phyloP scores from a whole-genome alignment of 2,113 vertebrate genomes.

The Parotia lawesii region DNA sequence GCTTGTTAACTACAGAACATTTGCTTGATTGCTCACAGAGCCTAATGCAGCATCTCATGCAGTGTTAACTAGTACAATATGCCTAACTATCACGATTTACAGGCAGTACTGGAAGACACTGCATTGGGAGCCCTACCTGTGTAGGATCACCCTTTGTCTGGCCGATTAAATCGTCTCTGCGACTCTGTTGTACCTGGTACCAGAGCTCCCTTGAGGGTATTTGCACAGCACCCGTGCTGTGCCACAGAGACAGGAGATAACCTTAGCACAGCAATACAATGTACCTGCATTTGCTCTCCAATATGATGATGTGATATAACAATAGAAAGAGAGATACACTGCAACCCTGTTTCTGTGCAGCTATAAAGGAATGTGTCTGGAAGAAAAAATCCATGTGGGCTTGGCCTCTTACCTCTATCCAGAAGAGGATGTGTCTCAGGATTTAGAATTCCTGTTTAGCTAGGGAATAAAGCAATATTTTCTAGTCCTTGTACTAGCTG shows the following conservation, averaged over 20 bases:
- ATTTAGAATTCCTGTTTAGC: not conserved
- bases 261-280: not conserved
- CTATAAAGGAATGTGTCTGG: not conserved
- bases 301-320: not conserved
- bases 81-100: not conserved
- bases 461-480: not conserved
- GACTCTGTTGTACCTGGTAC: not conserved
- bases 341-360: not conserved
- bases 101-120: not conserved
- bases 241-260: fast-evolving
- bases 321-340: not conserved
- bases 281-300: not conserved
- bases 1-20: not conserved
- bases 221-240: not conserved
- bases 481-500: not conserved
- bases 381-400: not conserved
- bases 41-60: not conserved
- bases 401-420: not conserved
- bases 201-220: not conserved
- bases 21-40: not conserved
- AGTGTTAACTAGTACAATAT: not conserved
- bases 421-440: not conserved
- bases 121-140: not conserved
- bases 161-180: not conserved
- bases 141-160: not conserved